phyloP scores from a whole-genome alignment of 64 coral and sea anemone species.

The Stichodactyla mertensii region DNA sequence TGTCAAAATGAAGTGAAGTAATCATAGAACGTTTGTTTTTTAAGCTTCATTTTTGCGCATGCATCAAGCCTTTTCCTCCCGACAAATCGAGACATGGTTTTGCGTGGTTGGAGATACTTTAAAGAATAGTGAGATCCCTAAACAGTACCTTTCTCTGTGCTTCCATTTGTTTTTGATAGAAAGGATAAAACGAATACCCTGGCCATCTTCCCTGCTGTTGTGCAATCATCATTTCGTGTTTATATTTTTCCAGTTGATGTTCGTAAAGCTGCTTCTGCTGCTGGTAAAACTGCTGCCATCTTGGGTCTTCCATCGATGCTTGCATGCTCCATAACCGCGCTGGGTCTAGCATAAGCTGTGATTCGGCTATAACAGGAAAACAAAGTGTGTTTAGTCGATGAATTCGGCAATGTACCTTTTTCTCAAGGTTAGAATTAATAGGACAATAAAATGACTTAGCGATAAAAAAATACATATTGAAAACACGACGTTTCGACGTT shows the following conservation, averaged over 20 bases:
- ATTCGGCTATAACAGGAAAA: constrained; percentile 26
- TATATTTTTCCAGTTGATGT: constrained; percentile 33
- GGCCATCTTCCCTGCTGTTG: constrained; percentile 36
- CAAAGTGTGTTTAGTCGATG: background rate
- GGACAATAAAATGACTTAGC: too few relatives aligned
- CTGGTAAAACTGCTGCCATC: constrained; percentile 60
- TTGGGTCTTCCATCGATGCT: constrained; percentile 38
- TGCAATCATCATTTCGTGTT: constrained; percentile 40
- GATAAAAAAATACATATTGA: too few relatives aligned
- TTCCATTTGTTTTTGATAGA: constrained; percentile 42
- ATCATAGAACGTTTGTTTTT: too few relatives aligned
- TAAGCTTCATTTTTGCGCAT: too few relatives aligned
- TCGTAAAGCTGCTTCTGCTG: constrained; percentile 29
- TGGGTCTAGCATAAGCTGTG: constrained; percentile 31
- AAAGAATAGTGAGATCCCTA: background rate
- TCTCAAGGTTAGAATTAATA: too few relatives aligned
- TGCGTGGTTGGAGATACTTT: too few relatives aligned
- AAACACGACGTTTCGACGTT: too few relatives aligned
- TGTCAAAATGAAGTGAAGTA: too few relatives aligned
- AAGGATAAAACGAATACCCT: constrained; percentile 23
- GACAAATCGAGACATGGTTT: too few relatives aligned
- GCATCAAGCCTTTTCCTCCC: too few relatives aligned
- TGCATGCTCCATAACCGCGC: constrained; percentile 43
- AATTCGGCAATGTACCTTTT: too few relatives aligned
- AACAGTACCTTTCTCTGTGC: constrained; percentile 33